Conservation (phyloP, 1,140 invertebrate species). For the Eueides isabella region DNA sequence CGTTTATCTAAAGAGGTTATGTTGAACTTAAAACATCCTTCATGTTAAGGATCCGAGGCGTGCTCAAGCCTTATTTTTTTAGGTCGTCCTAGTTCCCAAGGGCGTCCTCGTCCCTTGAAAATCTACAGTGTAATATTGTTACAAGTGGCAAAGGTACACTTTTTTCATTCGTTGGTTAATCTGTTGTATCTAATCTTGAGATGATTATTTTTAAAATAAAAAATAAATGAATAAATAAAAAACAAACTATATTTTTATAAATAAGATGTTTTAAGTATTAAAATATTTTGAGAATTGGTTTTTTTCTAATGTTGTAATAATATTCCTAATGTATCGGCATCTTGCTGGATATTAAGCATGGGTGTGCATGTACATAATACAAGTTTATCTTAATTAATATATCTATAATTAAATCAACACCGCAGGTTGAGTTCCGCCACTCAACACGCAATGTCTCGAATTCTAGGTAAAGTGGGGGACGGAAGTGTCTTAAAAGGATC, state of each 20-base stretch:
- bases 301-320: background rate
- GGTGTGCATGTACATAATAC: background rate
- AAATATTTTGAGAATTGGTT: background rate
- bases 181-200: no score
- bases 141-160: background rate
- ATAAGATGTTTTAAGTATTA: no score
- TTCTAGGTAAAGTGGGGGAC: background rate
- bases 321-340: background rate
- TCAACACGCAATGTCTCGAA: background rate
- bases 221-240: no score
- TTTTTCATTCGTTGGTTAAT: background rate
- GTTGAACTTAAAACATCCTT: slow-evolving; percentile 38
- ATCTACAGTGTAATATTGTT: background rate
- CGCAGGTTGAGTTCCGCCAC: background rate
- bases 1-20: slow-evolving; percentile 2
- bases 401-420: no score
- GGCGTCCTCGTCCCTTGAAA: slow-evolving; percentile 5
- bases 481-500: background rate
- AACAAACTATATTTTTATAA: no score
- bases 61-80: slow-evolving; percentile 55
- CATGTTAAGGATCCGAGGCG: slow-evolving; percentile 43
- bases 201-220: no score
- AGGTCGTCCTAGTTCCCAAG: slow-evolving; percentile 42
- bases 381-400: background rate
- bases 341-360: background rate